A percentile compares a stretch with the other conserved stretches of the same genome.
phyloP scores from a whole-genome alignment of 2,888 invertebrate species.

The Heliconius erato region DNA sequence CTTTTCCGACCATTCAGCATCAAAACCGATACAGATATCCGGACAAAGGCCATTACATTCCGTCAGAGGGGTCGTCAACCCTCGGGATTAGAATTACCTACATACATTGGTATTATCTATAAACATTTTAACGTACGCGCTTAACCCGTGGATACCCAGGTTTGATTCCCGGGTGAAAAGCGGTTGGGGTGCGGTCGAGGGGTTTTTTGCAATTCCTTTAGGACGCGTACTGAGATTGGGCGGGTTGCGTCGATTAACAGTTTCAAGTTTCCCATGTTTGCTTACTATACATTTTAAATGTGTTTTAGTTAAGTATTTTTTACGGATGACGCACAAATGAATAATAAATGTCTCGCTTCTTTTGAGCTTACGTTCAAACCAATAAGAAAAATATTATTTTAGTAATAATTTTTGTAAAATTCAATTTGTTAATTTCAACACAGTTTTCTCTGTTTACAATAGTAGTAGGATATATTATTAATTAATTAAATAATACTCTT shows the following conservation, averaged over 20 bases:
- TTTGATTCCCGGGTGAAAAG: constrained; percentile 75
- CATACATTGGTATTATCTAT: constrained; percentile 82
- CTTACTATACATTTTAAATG: neutral
- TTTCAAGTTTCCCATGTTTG: constrained; percentile 35
- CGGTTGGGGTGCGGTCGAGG: constrained; percentile 73
- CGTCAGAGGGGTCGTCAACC: constrained; percentile 68
- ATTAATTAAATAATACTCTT: neutral
- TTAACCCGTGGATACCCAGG: constrained; percentile 84
- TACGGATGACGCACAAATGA: neutral
- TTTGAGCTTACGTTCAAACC: neutral
- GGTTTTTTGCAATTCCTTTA: constrained; percentile 75
- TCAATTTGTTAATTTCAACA: neutral
- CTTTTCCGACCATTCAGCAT: constrained; percentile 44
- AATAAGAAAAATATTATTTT: neutral
- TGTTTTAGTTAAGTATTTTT: neutral
- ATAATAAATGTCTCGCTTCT: neutral
- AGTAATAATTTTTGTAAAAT: too few relatives aligned
- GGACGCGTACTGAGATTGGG: constrained; percentile 74
- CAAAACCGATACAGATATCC: constrained; percentile 61
- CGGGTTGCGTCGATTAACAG: constrained; percentile 71
- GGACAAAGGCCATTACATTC: constrained; percentile 80
- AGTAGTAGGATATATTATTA: neutral
- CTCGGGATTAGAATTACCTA: constrained; percentile 75
- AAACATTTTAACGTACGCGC: constrained; percentile 84
- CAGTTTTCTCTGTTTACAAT: neutral